A percentile compares a stretch with the other conserved stretches of the same genome.
Evolutionary conservation across 92 coral and sea anemone species (phyloP).

Genomic region (Phymanthus crucifer): DNA sequence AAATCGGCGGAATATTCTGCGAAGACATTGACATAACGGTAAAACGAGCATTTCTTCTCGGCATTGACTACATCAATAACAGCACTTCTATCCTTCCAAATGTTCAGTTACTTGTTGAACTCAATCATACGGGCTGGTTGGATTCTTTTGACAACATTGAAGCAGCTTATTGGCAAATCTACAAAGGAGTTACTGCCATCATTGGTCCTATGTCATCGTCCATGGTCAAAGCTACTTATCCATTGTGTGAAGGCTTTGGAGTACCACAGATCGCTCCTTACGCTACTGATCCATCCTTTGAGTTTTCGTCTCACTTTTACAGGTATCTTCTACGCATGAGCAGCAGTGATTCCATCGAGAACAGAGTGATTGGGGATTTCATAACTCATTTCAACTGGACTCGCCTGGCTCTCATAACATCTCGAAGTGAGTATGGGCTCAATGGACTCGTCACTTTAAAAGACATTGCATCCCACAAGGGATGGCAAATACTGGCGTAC

Average conservation of each 20-base stretch:
- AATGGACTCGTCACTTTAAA: conserved; percentile 69
- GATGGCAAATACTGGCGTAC: conserved; percentile 74
- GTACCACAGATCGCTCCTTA: conserved; percentile 79
- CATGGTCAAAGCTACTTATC: conserved; percentile 64
- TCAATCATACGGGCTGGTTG: conserved; percentile 61
- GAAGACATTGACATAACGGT: conserved; percentile 36
- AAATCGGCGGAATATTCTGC: conserved; percentile 73
- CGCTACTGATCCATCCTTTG: conserved; percentile 84
- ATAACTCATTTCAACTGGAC: conserved; percentile 77
- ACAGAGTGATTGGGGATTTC: conserved; percentile 69
- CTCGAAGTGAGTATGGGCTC: conserved; percentile 75
- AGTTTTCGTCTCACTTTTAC: conserved; percentile 58
- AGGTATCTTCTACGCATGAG: conserved; percentile 82
- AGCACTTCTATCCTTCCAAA: conserved; percentile 59
- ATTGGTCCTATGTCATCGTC: conserved; percentile 76
- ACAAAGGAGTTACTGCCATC: conserved; percentile 65
- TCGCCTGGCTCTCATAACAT: conserved; percentile 74
- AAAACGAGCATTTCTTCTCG: conserved; percentile 66
- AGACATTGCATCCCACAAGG: conserved; percentile 77
- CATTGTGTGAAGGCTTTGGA: conserved; percentile 72
- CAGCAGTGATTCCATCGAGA: conserved; percentile 68
- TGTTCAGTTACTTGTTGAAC: conserved; percentile 52
- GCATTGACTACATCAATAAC: conserved; percentile 71
- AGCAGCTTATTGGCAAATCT: conserved; percentile 78
- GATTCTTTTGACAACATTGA: conserved; percentile 67